Evolutionary conservation across 2,113 vertebrate species (phyloP), one percentile per base, ranked within the genome.

Genomic region (Corythoichthys intestinalis): DNA sequence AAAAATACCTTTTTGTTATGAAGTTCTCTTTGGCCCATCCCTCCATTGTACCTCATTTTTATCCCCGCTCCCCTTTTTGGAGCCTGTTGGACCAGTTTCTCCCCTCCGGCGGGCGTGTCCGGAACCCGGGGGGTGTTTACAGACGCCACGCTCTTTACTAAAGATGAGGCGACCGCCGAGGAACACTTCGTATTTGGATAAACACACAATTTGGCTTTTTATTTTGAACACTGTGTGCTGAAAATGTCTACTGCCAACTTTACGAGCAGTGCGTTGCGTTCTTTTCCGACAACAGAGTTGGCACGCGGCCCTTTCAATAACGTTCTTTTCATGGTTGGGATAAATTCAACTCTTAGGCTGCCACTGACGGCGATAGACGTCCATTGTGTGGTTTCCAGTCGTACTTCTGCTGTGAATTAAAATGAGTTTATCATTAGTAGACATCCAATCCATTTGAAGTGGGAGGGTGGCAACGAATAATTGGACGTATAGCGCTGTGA

Each of bases 51-150:
- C 53, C 66, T 68, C 52, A 58, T 58, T 68, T 68, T 41, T 58
- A 46, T 68, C 38, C 52, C 73, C 63, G 70, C 75, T 75, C 74
- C 68, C 58, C 52, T 46, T 57, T 67, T 17, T 67, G 72, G 70
- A 89, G 64, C 86, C 84, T 71, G 88, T 86, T 38, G 46, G 72
- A 87, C 89, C 82, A 62, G 89, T 90, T 88, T 75, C 66, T 44
- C 64, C 77, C 79, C 17, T 49, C 60, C 44, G 53, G 75, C 79
- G 80, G 85, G 80, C 79, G 76, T 15, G 66, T 44, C 69, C 1
- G 28, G 57, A 79, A 59, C 72, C 73, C 69, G 4, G 39, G 69
- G 78, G 68, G 41, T 78, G 56, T 71, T 15, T 72, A 37, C 70
- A 15, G 14, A 52, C 46, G 35, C 44, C 41, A 72, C 15, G 64